A percentile compares a stretch with the other conserved stretches of the same genome.
Conservation (phyloP, 2,888 invertebrate genomes). For the Venusia cambrica region DNA sequence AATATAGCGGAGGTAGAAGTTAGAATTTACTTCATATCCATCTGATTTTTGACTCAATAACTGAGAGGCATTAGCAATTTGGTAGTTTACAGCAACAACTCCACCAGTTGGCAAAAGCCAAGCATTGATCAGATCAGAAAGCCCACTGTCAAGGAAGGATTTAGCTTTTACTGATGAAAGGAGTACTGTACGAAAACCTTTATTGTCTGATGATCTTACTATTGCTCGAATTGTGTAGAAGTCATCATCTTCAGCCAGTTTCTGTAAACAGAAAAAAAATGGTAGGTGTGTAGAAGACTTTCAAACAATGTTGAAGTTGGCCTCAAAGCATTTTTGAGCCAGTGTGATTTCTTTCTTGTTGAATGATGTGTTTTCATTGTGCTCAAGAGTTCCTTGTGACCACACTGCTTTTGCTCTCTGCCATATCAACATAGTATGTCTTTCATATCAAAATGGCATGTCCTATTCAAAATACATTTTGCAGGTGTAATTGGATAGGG, state of each 20-base stretch:
- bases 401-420: no score
- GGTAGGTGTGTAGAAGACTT: no score
- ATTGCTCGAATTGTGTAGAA: conserved; percentile 88
- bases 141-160: conserved; percentile 86
- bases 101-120: conserved; percentile 90
- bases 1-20: conserved; percentile 88
- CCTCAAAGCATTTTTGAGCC: no score
- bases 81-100: conserved; percentile 86
- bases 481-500: no score
- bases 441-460: no score
- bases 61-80: conserved; percentile 59
- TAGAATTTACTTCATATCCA: conserved; percentile 84
- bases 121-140: conserved; percentile 89
- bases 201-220: conserved; percentile 84
- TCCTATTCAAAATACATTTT: no score
- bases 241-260: conserved; percentile 84
- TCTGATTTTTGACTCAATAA: conserved; percentile 29
- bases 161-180: conserved; percentile 91
- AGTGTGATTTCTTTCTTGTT: no score
- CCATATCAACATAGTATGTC: no score
- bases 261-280: conserved; percentile 64
- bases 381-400: no score
- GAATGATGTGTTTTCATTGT: no score
- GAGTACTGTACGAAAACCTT: conserved; percentile 85
- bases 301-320: no score